Percentiles rank a stretch among this genome's conserved stretches.
phyloP scores from a whole-genome alignment of 2,797 vertebrate genomes.

The Sebastes hubbsi region DNA sequence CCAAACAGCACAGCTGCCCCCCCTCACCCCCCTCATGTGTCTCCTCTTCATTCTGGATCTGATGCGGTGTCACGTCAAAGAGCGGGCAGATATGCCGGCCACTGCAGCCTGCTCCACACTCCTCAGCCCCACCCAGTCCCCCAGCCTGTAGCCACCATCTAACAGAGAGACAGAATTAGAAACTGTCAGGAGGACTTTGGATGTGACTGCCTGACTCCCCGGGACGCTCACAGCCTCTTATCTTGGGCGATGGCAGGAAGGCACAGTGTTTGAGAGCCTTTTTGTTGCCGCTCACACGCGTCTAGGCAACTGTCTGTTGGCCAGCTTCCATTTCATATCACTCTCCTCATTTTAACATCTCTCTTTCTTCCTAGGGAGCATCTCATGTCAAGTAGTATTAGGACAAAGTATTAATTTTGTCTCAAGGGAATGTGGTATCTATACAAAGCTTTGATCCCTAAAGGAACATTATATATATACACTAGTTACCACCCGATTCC shows the following conservation, averaged over 20 bases:
- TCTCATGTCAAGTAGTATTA: constrained; percentile 72
- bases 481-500: constrained; percentile 32
- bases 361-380: constrained; percentile 49
- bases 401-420: constrained; percentile 59
- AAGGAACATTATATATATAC: constrained; percentile 33
- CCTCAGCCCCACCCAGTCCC: constrained; percentile 16
- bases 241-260: constrained; percentile 30
- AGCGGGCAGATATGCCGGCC: constrained; percentile 24
- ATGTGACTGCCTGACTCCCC: constrained; percentile 48
- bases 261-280: constrained; percentile 40
- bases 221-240: constrained; percentile 37
- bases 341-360: constrained; percentile 48
- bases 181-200: constrained; percentile 60
- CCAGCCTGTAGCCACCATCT: constrained; percentile 19
- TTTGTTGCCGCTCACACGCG: constrained; percentile 46
- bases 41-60: constrained; percentile 36
- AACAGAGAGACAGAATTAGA: constrained; percentile 53
- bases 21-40: neutral
- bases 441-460: constrained; percentile 48
- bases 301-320: constrained; percentile 49
- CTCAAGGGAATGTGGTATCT: constrained; percentile 46
- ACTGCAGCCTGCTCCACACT: neutral
- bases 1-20: constrained; percentile 43
- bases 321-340: constrained; percentile 55
- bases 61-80: constrained; percentile 34